Conservation (phyloP, 2,797 vertebrate genomes). For the Clamator glandarius region DNA sequence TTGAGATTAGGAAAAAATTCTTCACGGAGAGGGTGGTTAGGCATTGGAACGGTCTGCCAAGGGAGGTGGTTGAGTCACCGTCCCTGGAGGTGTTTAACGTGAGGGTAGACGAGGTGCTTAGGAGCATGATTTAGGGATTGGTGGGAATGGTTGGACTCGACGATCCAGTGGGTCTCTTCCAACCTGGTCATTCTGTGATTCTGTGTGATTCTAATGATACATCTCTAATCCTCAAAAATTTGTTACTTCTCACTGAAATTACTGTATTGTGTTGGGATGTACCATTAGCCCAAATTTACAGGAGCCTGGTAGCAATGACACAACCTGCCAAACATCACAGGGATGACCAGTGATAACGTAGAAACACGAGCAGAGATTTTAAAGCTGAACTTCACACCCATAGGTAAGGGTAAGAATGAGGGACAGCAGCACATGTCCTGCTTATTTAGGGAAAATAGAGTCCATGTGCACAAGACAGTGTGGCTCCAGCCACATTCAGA, state of each 20-base stretch:
- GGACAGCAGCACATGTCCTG: background rate
- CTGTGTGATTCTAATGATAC: background rate
- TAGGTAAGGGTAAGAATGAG: background rate
- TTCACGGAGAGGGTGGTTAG: too few relatives aligned
- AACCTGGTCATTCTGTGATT: too few relatives aligned
- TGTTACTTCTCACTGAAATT: background rate
- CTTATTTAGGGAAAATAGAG: background rate
- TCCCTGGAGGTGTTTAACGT: too few relatives aligned
- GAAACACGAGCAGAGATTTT: background rate
- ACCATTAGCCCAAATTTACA: background rate
- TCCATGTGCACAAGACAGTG: background rate
- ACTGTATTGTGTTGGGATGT: background rate
- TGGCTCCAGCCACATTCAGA: background rate
- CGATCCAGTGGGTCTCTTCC: too few relatives aligned
- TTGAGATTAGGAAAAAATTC: too few relatives aligned
- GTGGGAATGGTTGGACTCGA: too few relatives aligned
- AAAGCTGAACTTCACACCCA: background rate
- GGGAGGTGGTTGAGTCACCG: too few relatives aligned
- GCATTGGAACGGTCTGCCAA: too few relatives aligned
- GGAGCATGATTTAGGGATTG: too few relatives aligned
- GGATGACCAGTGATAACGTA: background rate
- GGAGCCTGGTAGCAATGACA: background rate
- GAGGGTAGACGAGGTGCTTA: too few relatives aligned
- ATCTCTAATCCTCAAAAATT: background rate
- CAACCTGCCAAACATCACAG: background rate